Conservation (phyloP, 2,113 vertebrate species). For the Nansenia antarctica region DNA sequence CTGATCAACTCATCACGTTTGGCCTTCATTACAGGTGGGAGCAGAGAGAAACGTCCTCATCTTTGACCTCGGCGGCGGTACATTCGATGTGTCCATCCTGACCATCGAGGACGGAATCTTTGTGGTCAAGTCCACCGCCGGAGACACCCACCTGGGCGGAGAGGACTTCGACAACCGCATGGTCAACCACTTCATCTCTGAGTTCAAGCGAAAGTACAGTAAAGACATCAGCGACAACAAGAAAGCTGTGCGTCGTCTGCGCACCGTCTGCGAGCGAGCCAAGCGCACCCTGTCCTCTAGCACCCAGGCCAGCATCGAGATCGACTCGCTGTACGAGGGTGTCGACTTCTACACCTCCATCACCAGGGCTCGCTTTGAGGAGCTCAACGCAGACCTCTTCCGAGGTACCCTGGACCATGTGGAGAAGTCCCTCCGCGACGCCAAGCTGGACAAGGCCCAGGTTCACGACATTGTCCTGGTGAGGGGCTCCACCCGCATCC, state of each 20-base stretch:
- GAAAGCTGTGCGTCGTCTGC: constrained; percentile 73
- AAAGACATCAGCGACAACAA: constrained; percentile 79
- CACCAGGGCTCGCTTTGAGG: constrained; percentile 91
- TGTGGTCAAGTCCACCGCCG: constrained; percentile 76
- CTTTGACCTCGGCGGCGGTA: constrained; percentile 91
- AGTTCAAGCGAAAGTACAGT: constrained; percentile 78
- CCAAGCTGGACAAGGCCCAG: constrained; percentile 71
- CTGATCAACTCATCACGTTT: too few relatives aligned
- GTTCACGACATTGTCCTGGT: constrained; percentile 67
- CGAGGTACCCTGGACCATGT: constrained; percentile 73
- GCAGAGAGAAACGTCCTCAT: constrained; percentile 87
- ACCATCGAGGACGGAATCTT: constrained; percentile 75
- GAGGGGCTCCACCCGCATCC: constrained; percentile 74
- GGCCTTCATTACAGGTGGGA: constrained; percentile 63
- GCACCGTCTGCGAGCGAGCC: constrained; percentile 73
- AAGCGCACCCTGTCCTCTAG: constrained; percentile 79
- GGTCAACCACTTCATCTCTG: constrained; percentile 74
- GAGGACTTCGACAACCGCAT: constrained; percentile 79
- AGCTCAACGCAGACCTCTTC: constrained; percentile 82
- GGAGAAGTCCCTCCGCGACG: constrained; percentile 70
- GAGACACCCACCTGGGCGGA: constrained; percentile 76
- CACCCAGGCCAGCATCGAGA: constrained; percentile 77
- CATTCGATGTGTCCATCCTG: constrained; percentile 82
- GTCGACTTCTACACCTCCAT: constrained; percentile 95
- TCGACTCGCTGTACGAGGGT: constrained; percentile 89